Conservation (phyloP, 2,113 vertebrate species). For the Eolophus roseicapilla region DNA sequence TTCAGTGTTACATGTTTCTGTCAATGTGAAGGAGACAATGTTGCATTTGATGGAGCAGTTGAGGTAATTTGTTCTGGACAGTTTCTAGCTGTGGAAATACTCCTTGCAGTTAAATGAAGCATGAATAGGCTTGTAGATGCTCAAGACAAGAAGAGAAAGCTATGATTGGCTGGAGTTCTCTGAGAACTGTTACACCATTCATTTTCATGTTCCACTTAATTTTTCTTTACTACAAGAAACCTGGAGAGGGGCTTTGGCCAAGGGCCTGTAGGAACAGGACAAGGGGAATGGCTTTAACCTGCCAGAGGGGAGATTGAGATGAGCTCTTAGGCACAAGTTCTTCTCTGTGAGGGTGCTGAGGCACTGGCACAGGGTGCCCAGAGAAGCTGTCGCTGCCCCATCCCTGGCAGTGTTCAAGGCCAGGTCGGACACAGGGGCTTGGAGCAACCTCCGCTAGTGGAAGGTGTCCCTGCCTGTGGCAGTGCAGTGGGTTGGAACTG, state of each 20-base stretch:
- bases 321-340: no score
- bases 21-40: not conserved
- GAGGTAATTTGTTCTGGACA: not conserved
- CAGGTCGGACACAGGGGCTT: not conserved
- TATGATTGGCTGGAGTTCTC: not conserved
- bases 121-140: not conserved
- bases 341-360: no score
- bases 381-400: no score
- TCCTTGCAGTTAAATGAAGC: not conserved
- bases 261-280: not conserved
- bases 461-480: not conserved
- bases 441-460: not conserved
- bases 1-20: not conserved
- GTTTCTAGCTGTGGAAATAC: not conserved
- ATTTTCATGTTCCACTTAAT: not conserved
- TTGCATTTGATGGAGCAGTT: not conserved
- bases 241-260: not conserved
- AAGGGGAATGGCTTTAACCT: not conserved
- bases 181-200: not conserved
- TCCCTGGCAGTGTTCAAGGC: not conserved
- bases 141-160: not conserved
- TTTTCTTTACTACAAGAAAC: not conserved
- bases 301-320: not conserved
- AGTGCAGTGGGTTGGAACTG: not conserved
- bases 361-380: no score